Evolutionary conservation across 2,797 vertebrate genomes (phyloP).

Genomic region (Hemibagrus guttatus): DNA sequence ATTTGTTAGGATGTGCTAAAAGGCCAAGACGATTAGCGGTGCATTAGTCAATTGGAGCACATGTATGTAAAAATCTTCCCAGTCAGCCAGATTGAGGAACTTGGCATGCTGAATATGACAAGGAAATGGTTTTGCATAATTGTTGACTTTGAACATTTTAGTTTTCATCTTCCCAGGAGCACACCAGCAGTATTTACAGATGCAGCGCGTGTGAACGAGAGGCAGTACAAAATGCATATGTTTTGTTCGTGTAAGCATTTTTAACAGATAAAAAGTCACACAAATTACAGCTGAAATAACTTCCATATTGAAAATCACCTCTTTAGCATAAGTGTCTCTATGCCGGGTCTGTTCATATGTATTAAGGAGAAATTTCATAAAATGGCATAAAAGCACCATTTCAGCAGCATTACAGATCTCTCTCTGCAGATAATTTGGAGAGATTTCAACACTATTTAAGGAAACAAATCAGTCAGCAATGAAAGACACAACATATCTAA

Average conservation of each 20-base stretch:
- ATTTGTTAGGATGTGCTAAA: conserved; percentile 49
- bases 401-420: conserved; percentile 11
- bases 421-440: background rate
- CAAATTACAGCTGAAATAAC: conserved; percentile 6
- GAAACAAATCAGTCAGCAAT: conserved; percentile 8
- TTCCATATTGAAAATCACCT: background rate
- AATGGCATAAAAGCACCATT: conserved; percentile 2
- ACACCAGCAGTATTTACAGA: conserved; percentile 70
- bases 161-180: conserved; percentile 57
- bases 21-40: conserved; percentile 44
- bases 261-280: background rate
- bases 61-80: conserved; percentile 39
- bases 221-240: conserved; percentile 17
- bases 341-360: background rate
- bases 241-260: conserved; percentile 37
- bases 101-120: conserved; percentile 65
- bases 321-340: conserved; percentile 8
- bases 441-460: background rate
- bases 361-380: conserved; percentile 1
- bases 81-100: conserved; percentile 36
- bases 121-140: conserved; percentile 66
- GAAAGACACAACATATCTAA: background rate
- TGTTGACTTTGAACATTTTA: conserved; percentile 55
- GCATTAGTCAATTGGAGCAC: conserved; percentile 50
- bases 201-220: background rate